Evolutionary conservation across 2,888 invertebrate species (phyloP).

Genomic region (Yponomeuta plumbellus): DNA sequence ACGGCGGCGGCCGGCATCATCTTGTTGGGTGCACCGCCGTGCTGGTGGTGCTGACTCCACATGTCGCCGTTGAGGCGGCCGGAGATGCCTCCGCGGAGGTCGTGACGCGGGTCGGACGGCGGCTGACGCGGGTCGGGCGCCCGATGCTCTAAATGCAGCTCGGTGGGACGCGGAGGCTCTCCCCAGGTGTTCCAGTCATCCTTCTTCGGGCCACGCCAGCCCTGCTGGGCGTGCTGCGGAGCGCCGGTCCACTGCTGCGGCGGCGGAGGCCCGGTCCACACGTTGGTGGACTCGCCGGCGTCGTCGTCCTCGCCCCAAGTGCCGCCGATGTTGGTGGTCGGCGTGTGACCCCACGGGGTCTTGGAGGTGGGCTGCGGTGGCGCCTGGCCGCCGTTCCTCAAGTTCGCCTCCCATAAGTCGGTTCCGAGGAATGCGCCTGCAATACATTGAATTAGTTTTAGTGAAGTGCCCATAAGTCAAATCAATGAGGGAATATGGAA

Average conservation of each 20-base stretch:
- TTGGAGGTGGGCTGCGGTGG: conserved; percentile 89
- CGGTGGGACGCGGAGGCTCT: conserved; percentile 60
- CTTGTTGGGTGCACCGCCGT: conserved; percentile 58
- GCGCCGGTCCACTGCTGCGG: conserved; percentile 81
- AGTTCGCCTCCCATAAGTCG: conserved; percentile 94
- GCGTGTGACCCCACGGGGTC: conserved; percentile 95
- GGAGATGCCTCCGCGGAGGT: conserved; percentile 83
- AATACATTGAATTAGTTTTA: not conserved
- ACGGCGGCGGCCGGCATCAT: conserved; percentile 72
- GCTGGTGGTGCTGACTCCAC: conserved; percentile 83
- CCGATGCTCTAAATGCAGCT: conserved; percentile 65
- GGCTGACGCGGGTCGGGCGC: conserved; percentile 62
- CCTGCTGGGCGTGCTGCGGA: conserved; percentile 75
- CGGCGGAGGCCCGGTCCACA: conserved; percentile 89
- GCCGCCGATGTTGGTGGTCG: conserved; percentile 93
- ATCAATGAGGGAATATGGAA: not conserved
- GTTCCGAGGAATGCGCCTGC: conserved; percentile 76
- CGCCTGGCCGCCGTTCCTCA: conserved; percentile 92
- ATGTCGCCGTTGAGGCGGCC: conserved; percentile 90
- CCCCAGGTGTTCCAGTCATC: conserved; percentile 75
- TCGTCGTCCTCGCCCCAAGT: conserved; percentile 98
- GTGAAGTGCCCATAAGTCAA: not conserved
- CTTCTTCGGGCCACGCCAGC: conserved; percentile 71
- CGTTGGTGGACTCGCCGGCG: conserved; percentile 86
- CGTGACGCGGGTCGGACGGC: conserved; percentile 65